Evolutionary conservation across 37 sponge, comb jelly and placozoan species (phyloP).

Genomic region (Mnemiopsis leidyi): DNA sequence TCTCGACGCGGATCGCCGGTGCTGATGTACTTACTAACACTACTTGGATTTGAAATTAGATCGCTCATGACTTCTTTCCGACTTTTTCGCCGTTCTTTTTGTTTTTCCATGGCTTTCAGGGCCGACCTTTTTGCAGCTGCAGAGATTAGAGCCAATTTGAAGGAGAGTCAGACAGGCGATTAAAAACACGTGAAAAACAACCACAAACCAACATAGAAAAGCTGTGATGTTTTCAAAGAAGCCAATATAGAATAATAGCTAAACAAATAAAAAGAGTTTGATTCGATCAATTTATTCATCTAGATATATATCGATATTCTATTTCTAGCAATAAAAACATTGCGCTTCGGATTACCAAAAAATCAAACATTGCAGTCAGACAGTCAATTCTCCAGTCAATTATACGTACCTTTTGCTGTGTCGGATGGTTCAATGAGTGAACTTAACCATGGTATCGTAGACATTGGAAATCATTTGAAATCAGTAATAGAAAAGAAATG

Average conservation of each 20-base stretch:
- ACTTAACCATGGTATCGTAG: not conserved
- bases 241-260: too few species aligned
- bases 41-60: not conserved
- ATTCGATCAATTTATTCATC: too few species aligned
- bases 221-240: too few species aligned
- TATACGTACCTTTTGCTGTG: not conserved
- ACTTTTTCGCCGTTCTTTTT: not conserved
- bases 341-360: too few species aligned
- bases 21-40: not conserved
- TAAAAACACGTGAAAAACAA: too few species aligned
- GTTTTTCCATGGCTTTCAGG: not conserved
- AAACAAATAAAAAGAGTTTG: too few species aligned
- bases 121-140: not conserved
- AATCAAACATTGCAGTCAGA: not conserved
- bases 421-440: not conserved
- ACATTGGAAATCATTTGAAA: not conserved
- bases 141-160: too few species aligned
- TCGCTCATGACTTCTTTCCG: not conserved
- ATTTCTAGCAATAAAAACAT: too few species aligned
- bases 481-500: not conserved
- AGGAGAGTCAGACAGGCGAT: too few species aligned
- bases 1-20: too few species aligned
- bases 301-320: too few species aligned
- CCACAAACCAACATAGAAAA: too few species aligned
- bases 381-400: not conserved